phyloP scores from a whole-genome alignment of 2,888 invertebrate genomes.

The Muscina levida region DNA sequence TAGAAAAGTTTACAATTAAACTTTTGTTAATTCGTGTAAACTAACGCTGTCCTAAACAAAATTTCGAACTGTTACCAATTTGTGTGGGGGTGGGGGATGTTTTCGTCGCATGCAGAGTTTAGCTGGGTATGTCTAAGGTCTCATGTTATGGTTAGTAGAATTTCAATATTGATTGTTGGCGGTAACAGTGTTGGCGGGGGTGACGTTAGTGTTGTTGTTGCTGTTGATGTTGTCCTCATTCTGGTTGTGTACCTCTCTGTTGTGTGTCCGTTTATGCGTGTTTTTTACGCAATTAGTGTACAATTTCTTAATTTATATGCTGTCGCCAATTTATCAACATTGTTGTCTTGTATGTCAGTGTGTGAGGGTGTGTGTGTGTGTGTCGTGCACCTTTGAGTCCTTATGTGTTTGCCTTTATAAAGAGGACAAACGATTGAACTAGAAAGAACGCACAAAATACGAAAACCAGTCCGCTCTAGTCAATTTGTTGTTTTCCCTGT shows the following conservation, averaged over 20 bases:
- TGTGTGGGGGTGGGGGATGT: constrained; percentile 12
- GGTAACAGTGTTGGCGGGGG: too few species aligned
- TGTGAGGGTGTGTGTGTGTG: constrained; percentile 17
- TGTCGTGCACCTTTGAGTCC: constrained; percentile 30
- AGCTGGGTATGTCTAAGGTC: too few species aligned
- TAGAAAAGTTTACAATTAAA: too few species aligned
- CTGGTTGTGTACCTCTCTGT: background rate
- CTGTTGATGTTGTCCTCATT: background rate
- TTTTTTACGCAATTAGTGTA: constrained; percentile 77
- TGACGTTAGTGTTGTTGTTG: too few species aligned
- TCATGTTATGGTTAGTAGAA: too few species aligned
- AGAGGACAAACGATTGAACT: constrained; percentile 18
- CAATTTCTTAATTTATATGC: constrained; percentile 78
- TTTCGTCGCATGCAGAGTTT: too few species aligned
- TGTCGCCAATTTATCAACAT: constrained; percentile 77
- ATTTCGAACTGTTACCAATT: background rate
- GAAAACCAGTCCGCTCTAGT: constrained; percentile 48
- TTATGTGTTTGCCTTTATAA: constrained; percentile 7
- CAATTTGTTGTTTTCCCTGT: constrained; percentile 1
- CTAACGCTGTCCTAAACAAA: constrained; percentile 9
- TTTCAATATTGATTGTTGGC: too few species aligned
- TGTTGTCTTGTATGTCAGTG: constrained; percentile 19
- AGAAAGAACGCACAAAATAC: constrained; percentile 36
- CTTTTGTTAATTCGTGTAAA: constrained; percentile 17
- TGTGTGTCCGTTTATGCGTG: background rate